Percentiles rank a stretch among this genome's conserved stretches.
phyloP scores from a whole-genome alignment of 1,140 invertebrate genomes.

The Habropoda laboriosa region DNA sequence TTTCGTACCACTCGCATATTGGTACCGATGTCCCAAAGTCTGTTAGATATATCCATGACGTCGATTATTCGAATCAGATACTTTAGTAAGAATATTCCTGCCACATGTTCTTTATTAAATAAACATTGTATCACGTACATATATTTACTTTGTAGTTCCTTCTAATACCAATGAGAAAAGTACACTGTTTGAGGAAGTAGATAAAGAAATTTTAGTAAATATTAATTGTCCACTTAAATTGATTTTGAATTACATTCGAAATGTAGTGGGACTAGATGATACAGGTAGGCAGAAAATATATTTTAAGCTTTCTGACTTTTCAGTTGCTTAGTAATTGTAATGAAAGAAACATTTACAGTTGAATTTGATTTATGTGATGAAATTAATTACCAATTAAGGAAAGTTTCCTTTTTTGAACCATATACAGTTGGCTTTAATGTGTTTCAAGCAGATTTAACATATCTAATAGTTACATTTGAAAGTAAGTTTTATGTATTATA shows the following conservation, averaged over 20 bases:
- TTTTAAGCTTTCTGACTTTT: not conserved
- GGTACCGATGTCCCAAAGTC: not conserved
- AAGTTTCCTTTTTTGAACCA: conserved; percentile 22
- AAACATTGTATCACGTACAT: not conserved
- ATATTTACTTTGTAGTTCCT: conserved; percentile 13
- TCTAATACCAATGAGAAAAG: not conserved
- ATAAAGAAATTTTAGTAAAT: conserved; percentile 67
- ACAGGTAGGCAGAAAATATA: not conserved
- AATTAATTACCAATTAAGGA: conserved; percentile 38
- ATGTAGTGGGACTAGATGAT: conserved; percentile 37
- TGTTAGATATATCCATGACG: conserved; percentile 6
- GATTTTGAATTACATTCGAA: conserved; percentile 69
- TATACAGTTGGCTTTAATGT: conserved; percentile 36
- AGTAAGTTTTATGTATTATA: conserved; percentile 40
- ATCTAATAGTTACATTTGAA: conserved; percentile 53
- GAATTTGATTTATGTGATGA: conserved; percentile 60
- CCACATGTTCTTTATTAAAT: not conserved
- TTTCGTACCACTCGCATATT: not conserved
- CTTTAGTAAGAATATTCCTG: conserved; percentile 30
- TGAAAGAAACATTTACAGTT: conserved; percentile 11
- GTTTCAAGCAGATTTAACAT: conserved; percentile 35
- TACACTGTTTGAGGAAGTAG: not conserved
- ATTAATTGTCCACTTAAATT: conserved; percentile 69
- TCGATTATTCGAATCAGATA: conserved; percentile 53
- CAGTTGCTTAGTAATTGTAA: not conserved